phyloP scores from a whole-genome alignment of 2,888 invertebrate species.

The Rhopalosiphum nymphaeae region DNA sequence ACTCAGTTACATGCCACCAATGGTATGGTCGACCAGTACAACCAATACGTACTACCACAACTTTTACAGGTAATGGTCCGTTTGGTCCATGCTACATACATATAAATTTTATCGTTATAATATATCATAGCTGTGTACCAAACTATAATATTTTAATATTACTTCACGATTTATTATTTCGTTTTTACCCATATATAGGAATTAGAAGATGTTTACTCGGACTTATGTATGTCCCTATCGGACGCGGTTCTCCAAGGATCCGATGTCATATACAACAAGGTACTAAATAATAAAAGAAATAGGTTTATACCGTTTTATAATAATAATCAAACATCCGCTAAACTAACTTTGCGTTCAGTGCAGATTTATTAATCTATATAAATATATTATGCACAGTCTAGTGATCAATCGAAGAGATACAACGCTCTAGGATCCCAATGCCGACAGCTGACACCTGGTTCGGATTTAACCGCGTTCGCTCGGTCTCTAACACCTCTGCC shows the following conservation, averaged over 20 bases:
- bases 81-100: background rate
- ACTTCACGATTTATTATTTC: background rate
- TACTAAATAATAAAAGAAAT: slow-evolving; percentile 70
- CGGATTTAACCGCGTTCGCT: slow-evolving; percentile 84
- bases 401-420: slow-evolving; percentile 87
- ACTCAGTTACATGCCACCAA: slow-evolving; percentile 93
- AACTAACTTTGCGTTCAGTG: background rate
- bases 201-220: slow-evolving; percentile 91
- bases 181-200: slow-evolving; percentile 74
- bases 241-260: slow-evolving; percentile 91
- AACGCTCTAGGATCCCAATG: slow-evolving; percentile 84
- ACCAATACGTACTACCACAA: slow-evolving; percentile 86
- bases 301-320: background rate
- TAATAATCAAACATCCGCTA: background rate
- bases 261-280: slow-evolving; percentile 85
- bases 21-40: slow-evolving; percentile 91
- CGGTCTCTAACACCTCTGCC: slow-evolving; percentile 76
- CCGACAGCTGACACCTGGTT: slow-evolving; percentile 79
- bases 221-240: slow-evolving; percentile 87
- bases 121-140: background rate
- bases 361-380: background rate
- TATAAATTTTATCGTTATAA: background rate
- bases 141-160: background rate
- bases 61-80: slow-evolving; percentile 79
- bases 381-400: slow-evolving; percentile 74